A percentile compares a stretch with the other conserved stretches of the same genome.
phyloP scores from a whole-genome alignment of 2,113 vertebrate genomes.

The Ptychochromis oligacanthus region DNA sequence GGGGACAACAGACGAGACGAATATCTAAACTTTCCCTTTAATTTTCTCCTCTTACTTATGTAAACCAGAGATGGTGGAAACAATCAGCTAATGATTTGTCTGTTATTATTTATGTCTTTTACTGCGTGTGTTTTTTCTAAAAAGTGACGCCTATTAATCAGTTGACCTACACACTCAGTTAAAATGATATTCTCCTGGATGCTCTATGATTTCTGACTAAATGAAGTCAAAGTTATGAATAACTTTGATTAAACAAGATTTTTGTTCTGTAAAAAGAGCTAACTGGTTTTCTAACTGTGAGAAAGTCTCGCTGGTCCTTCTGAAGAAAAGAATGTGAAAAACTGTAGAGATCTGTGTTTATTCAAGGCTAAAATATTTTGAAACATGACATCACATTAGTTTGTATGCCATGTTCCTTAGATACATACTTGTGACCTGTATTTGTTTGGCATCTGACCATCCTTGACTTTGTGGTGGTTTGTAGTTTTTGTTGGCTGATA shows the following conservation, averaged over 20 bases:
- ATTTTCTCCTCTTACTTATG: not conserved
- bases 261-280: not conserved
- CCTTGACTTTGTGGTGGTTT: too few species aligned
- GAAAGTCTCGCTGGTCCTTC: not conserved
- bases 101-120: not conserved
- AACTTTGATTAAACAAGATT: not conserved
- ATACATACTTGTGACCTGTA: too few species aligned
- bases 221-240: not conserved
- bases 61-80: constrained; percentile 8
- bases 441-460: too few species aligned
- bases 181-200: constrained; percentile 4
- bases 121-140: not conserved
- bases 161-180: not conserved
- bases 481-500: too few species aligned
- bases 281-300: too few species aligned
- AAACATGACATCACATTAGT: not conserved
- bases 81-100: constrained; percentile 2
- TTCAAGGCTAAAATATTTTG: not conserved
- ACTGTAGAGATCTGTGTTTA: not conserved
- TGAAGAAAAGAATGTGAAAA: not conserved
- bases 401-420: too few species aligned
- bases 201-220: not conserved
- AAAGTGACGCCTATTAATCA: constrained; percentile 16
- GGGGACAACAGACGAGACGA: not conserved
- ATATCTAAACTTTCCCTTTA: not conserved